These are phyloP conservation scores for Noctua janthe DNA, from an alignment of 2,888 invertebrate genomes.

Conservation along the genomic window DNA sequence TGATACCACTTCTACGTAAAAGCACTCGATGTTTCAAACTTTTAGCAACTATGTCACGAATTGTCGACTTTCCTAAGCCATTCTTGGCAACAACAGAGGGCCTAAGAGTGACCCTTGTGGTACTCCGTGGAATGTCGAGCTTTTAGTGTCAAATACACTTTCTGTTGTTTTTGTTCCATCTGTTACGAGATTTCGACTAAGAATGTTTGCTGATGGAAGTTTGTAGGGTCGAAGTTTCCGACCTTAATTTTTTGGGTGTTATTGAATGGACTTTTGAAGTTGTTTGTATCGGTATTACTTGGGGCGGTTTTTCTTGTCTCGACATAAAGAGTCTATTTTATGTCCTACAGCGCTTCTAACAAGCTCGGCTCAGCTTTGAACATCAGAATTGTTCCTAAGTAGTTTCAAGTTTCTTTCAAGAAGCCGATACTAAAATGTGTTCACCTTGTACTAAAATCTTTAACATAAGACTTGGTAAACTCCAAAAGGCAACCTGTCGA, in stretches of 20 bases:
- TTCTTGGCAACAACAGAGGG: conserved; percentile 83
- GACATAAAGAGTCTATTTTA: conserved; percentile 35
- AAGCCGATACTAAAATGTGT: conserved; percentile 29
- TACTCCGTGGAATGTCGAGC: conserved; percentile 80
- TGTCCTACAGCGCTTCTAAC: conserved; percentile 6
- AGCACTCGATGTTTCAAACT: conserved; percentile 88
- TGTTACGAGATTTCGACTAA: conserved; percentile 62
- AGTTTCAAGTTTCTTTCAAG: conserved; percentile 25
- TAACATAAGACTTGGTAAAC: conserved; percentile 33
- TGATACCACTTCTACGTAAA: conserved; percentile 80
- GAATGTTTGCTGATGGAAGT: conserved; percentile 54
- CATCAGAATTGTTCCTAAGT: conserved; percentile 23
- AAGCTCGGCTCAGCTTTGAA: conserved; percentile 15
- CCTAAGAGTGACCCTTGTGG: conserved; percentile 85
- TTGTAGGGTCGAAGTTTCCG: conserved; percentile 40
- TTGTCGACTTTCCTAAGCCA: conserved; percentile 80
- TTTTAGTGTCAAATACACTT: conserved; percentile 83
- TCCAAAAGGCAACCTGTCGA: conserved; percentile 40
- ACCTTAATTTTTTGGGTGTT: conserved; percentile 43
- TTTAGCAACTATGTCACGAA: conserved; percentile 86
- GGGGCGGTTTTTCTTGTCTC: conserved; percentile 21
- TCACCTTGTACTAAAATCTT: conserved; percentile 33
- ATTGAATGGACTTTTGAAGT: conserved; percentile 42
- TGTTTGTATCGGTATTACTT: conserved; percentile 39
- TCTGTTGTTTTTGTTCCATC: conserved; percentile 68